A percentile compares a stretch with the other conserved stretches of the same genome.
These are phyloP conservation scores for Heliconius eleuchia DNA, from an alignment of 1,140 invertebrate species.

Conservation along the genomic window DNA sequence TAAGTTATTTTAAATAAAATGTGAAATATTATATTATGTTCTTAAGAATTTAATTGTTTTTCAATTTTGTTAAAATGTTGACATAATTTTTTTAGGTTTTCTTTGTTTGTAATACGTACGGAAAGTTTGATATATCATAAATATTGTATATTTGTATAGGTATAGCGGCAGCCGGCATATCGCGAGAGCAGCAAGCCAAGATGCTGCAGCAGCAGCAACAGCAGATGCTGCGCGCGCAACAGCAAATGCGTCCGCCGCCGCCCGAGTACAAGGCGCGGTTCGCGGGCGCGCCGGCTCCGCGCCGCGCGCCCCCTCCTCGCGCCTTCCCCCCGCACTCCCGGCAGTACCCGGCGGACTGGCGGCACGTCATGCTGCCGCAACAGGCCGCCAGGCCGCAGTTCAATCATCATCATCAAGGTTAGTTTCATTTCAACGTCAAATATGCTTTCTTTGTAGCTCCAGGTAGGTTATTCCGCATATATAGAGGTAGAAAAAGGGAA, in stretches of 20 bases:
- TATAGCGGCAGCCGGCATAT: constrained; percentile 75
- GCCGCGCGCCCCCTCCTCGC: constrained; percentile 82
- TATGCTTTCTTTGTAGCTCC: too few relatives aligned
- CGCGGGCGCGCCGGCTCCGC: constrained; percentile 82
- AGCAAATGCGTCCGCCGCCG: constrained; percentile 85
- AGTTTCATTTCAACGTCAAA: background rate
- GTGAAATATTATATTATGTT: background rate
- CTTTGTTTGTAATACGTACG: too few relatives aligned
- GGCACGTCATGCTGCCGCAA: constrained; percentile 87
- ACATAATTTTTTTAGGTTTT: too few relatives aligned
- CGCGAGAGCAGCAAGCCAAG: constrained; percentile 84
- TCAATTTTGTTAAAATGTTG: background rate
- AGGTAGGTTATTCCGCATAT: too few relatives aligned
- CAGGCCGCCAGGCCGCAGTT: constrained; percentile 85
- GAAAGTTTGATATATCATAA: background rate
- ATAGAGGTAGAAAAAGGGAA: too few relatives aligned
- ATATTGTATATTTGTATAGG: constrained; percentile 39
- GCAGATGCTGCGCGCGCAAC: constrained; percentile 82
- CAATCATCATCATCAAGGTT: constrained; percentile 85
- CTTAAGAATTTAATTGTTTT: background rate
- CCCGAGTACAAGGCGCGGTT: constrained; percentile 88
- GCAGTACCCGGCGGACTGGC: constrained; percentile 85
- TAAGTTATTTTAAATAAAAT: too few relatives aligned
- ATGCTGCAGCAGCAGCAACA: constrained; percentile 83
- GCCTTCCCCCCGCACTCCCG: constrained; percentile 85